These are phyloP conservation scores for Alectura lathami DNA, from an alignment of 2,113 vertebrate genomes.

Conservation along the genomic window DNA sequence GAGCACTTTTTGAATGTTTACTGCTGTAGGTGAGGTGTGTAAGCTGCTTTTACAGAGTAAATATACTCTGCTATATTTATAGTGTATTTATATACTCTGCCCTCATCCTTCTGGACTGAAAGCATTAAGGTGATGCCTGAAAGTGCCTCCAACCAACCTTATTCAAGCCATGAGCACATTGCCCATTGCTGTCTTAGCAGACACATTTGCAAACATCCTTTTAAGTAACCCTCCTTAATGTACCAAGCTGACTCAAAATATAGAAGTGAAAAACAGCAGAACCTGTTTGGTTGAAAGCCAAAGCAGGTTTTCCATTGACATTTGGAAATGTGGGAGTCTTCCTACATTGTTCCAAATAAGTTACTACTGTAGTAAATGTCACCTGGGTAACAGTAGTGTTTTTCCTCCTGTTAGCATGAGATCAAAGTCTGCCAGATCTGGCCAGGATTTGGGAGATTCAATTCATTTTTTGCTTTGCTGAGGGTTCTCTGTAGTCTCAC, in stretches of 20 bases:
- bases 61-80: neutral
- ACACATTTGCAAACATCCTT: neutral
- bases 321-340: neutral
- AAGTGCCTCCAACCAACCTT: fast-evolving
- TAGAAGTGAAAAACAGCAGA: neutral
- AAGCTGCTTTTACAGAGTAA: neutral
- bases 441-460: neutral
- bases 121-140: neutral
- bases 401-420: neutral
- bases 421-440: neutral
- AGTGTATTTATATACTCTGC: neutral
- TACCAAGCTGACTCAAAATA: neutral
- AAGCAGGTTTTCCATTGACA: neutral
- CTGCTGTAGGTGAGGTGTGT: neutral
- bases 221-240: neutral
- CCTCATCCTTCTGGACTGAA: neutral
- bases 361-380: neutral
- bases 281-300: neutral
- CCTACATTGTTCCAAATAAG: neutral
- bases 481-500: neutral
- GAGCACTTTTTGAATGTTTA: neutral
- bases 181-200: neutral
- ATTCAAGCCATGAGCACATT: neutral
- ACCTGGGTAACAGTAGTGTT: neutral
- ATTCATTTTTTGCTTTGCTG: neutral